These are phyloP conservation scores for Orthonevra nobilis DNA, from an alignment of 2,888 invertebrate genomes.

Conservation along the genomic window DNA sequence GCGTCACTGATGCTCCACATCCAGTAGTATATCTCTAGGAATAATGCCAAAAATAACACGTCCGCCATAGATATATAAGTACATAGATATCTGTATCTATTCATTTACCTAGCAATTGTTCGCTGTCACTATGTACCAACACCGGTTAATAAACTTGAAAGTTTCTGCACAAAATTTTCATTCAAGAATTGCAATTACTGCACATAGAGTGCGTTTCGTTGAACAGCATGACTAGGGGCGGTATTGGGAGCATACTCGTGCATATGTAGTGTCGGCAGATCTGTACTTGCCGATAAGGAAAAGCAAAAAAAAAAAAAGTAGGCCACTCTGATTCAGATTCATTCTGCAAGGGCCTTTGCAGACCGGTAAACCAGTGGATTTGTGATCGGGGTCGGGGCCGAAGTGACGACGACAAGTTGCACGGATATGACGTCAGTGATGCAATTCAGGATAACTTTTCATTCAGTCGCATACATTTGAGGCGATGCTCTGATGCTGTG, in stretches of 20 bases:
- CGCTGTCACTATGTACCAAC: constrained; percentile 22
- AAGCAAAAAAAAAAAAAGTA: constrained; percentile 30
- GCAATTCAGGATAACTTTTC: constrained; percentile 57
- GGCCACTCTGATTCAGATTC: constrained; percentile 52
- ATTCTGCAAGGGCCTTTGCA: constrained; percentile 51
- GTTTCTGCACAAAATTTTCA: constrained; percentile 64
- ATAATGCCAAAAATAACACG: constrained; percentile 53
- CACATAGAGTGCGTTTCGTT: constrained; percentile 44
- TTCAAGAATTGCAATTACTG: constrained; percentile 59
- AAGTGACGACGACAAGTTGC: constrained; percentile 46
- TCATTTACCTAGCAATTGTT: constrained; percentile 1
- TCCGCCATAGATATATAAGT: constrained; percentile 22
- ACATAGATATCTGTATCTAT: constrained; percentile 17
- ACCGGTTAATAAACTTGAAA: constrained; percentile 67
- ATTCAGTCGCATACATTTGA: constrained; percentile 39
- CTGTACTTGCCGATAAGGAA: constrained; percentile 13
- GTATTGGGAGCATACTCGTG: constrained; percentile 3
- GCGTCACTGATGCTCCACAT: constrained; percentile 68
- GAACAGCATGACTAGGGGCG: constrained; percentile 29
- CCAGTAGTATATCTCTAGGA: constrained; percentile 41
- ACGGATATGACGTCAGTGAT: constrained; percentile 60
- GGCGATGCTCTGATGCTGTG: too few relatives aligned
- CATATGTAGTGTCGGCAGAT: constrained; percentile 19
- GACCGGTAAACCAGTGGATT: constrained; percentile 41
- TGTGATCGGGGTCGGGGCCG: constrained; percentile 53